phyloP scores from a whole-genome alignment of 2,888 invertebrate genomes.

The Plagiodera versicolora region DNA sequence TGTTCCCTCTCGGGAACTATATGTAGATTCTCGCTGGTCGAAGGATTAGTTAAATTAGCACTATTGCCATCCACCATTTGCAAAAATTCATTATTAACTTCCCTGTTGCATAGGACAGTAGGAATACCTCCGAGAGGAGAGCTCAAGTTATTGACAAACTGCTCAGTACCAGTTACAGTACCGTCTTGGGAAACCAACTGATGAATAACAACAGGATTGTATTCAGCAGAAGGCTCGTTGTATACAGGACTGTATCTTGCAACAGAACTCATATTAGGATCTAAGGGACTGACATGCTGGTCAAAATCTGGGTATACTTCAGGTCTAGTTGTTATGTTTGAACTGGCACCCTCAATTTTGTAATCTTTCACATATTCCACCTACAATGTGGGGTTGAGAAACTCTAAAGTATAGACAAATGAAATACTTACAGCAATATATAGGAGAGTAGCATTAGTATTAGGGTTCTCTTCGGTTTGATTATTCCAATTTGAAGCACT shows the following conservation, averaged over 20 bases:
- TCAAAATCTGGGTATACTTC: slow-evolving; percentile 44
- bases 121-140: slow-evolving; percentile 40
- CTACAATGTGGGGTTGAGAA: slow-evolving; percentile 33
- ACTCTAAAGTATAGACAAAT: not conserved
- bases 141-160: slow-evolving; percentile 30
- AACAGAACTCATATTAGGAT: slow-evolving; percentile 61
- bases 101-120: slow-evolving; percentile 43
- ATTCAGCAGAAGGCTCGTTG: slow-evolving; percentile 40
- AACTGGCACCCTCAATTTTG: slow-evolving; percentile 38
- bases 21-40: slow-evolving; percentile 30
- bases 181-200: slow-evolving; percentile 44
- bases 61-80: slow-evolving; percentile 40
- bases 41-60: slow-evolving; percentile 23
- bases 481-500: slow-evolving; percentile 39
- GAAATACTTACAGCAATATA: slow-evolving; percentile 50
- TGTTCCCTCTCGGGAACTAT: slow-evolving; percentile 44
- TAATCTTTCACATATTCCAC: slow-evolving; percentile 52
- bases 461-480: slow-evolving; percentile 32
- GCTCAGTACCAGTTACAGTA: slow-evolving; percentile 31
- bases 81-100: slow-evolving; percentile 45
- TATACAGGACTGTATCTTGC: slow-evolving; percentile 65
- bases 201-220: slow-evolving; percentile 49
- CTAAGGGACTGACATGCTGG: slow-evolving; percentile 51
- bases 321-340: slow-evolving; percentile 23
- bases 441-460: slow-evolving; percentile 47